Evolutionary conservation across 2,888 invertebrate species (phyloP).

Genomic region (Bursaphelenchus okinawaensis): DNA sequence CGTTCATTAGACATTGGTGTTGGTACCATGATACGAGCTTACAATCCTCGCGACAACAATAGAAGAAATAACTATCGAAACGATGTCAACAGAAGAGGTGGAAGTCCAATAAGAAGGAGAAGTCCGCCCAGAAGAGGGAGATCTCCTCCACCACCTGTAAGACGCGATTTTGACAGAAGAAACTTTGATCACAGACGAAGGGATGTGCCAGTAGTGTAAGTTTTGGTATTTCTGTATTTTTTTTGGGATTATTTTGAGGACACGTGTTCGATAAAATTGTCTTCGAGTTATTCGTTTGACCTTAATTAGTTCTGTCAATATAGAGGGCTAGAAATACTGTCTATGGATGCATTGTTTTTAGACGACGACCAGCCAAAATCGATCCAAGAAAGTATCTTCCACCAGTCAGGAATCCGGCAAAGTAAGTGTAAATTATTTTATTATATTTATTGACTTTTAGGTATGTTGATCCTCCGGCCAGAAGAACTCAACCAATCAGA

Average conservation of each 20-base stretch:
- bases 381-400: slow-evolving; percentile 1
- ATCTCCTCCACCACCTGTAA: neutral
- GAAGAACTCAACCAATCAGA: too few species aligned
- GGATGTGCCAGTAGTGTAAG: neutral
- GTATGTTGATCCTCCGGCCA: neutral
- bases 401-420: slow-evolving; percentile 2
- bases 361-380: neutral
- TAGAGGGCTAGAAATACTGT: too few species aligned
- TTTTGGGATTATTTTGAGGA: neutral
- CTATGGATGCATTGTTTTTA: too few species aligned
- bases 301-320: too few species aligned
- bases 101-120: neutral
- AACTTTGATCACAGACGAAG: neutral
- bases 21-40: too few species aligned
- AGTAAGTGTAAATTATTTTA: neutral
- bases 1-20: too few species aligned
- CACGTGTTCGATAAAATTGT: too few species aligned
- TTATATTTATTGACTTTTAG: neutral
- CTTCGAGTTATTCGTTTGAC: too few species aligned
- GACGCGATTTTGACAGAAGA: neutral
- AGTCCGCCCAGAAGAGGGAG: neutral
- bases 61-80: too few species aligned
- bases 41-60: too few species aligned
- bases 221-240: slow-evolving; percentile 1
- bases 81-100: neutral